Base-by-base conservation (phyloP, 30 jellyfish, hydroid and myxozoan species). In the Hydractinia echinata region DNA sequence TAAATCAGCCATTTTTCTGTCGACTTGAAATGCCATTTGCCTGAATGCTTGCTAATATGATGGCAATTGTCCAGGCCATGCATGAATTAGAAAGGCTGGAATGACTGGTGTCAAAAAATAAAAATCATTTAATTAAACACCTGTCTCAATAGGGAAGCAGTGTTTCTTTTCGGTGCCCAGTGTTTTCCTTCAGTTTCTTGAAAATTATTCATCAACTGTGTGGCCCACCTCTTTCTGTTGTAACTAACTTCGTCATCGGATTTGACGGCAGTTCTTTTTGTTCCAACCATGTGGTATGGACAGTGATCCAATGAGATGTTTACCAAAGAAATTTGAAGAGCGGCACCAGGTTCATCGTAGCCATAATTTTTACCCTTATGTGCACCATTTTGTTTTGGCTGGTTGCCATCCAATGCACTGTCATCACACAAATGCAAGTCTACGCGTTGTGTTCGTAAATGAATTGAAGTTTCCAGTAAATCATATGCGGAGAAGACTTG, bases 341-440 rank as follows among this genome's bases (percentile, higher is more conserved):
- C 99, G 5, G 97, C 99, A 0, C 97, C 92, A 7, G 83, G 51
- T 49, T 83, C 95, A 49, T 80, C 87, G 13, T 54, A 77, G 51
- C 53, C 53, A 1, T 51, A 15, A 52, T 53, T 58, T 53, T 79
- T 67, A 49, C 66, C 18, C 30, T 48, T 56, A 16, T 51, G 51
- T 7, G 80, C 15, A 49, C 55, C 44, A 13, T 51, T 64, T 13
- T 7, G 51, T 30, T 30, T 30, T 13, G 9, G 74, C 19, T 64
- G 61, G 8, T 19, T 79, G 13, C 96, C 95, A 51, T 86, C 84
- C 51, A 93, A 49, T 15, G 95, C 81, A 39, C 90, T 87, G 56
- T 93, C 99, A 80, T 93, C 99, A 67, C 99, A 93, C 58, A 93
- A 69, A 69, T 93, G 99, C 68, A 93, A 70, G 66, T 93, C 99